Evolutionary conservation across 1,140 invertebrate genomes (phyloP), one percentile per base, ranked within the genome.

Genomic region (Polyergus mexicanus): DNA sequence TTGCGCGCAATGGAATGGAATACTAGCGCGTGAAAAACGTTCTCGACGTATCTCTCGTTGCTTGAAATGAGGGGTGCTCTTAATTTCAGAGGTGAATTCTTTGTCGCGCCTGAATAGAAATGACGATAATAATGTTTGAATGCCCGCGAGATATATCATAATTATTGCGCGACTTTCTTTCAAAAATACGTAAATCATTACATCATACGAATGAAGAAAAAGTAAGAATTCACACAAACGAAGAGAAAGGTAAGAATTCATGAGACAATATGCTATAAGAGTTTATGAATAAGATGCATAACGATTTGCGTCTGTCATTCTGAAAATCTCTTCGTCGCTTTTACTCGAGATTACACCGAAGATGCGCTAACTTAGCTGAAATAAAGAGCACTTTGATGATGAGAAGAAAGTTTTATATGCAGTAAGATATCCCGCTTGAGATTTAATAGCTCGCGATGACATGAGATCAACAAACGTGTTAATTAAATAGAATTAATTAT

Each of bases 11-110:
- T 28, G 44, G 7, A 78, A 78, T 38, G 44, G 35, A 56, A 71
- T 58, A 71, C 35, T 56, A 32, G 35, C 63, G 16, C 47, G 5
- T 71, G 77, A 71, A 71, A 80, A 71, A 81, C 35, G 65, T 71
- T 68, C 4, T 25, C 28, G 10, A 3, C 25, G 16, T 71, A 68
- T 2, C 13, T 1, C n/a, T 38, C 8, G 13, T 78, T 78, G 65
- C 25, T 11, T 66, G 44, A 63, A 76, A 63, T 56, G 25, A 19
- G 47, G 5, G 47, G 16, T 1, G 32, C 13, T n/a, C n/a, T 78
- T 78, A 81, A 71, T 81, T 81, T 81, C 38, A n/a, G 16, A 35
- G 16, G 13, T 44, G 10, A 71, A 58, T 81, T 51, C 28, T 81
- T 71, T 58, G 19, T 71, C 65, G 19, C 51, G 22, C 8, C 5